Conservation (phyloP, 2,797 vertebrate genomes). For the Anguilla megastoma region DNA sequence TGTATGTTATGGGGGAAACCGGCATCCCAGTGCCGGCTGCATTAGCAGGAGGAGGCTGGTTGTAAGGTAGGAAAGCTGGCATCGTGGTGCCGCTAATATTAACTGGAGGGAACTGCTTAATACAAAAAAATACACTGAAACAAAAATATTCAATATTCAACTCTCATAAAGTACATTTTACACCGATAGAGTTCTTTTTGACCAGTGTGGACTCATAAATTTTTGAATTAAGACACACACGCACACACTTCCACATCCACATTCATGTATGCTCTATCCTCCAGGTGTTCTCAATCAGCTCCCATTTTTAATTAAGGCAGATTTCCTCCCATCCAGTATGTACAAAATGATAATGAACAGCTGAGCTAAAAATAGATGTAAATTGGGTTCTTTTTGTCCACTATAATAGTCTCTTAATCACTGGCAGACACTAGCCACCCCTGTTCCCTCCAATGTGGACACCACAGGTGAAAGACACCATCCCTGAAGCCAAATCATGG, state of each 20-base stretch:
- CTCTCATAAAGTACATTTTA: neutral
- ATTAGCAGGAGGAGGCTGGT: no score
- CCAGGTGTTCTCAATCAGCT: constrained; percentile 46
- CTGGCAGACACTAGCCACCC: constrained; percentile 18
- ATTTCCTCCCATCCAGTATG: constrained; percentile 35
- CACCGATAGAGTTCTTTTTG: neutral
- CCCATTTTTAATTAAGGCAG: constrained; percentile 42
- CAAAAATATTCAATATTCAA: no score
- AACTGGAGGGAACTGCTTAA: no score
- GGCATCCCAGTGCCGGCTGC: no score
- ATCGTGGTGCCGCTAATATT: no score
- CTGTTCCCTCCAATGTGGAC: constrained; percentile 15
- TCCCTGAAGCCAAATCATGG: constrained; percentile 1
- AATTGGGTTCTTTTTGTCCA: constrained; percentile 44
- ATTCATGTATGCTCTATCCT: neutral
- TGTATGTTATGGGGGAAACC: no score
- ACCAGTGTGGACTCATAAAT: neutral
- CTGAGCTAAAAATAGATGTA: constrained; percentile 42
- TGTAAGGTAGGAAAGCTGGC: no score
- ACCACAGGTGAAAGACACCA: neutral
- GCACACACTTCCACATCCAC: neutral
- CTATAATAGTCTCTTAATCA: constrained; percentile 51
- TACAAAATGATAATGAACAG: constrained; percentile 40
- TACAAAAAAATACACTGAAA: no score
- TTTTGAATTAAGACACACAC: neutral